phyloP scores from a whole-genome alignment of 2,888 invertebrate genomes.

The Nezara viridula region DNA sequence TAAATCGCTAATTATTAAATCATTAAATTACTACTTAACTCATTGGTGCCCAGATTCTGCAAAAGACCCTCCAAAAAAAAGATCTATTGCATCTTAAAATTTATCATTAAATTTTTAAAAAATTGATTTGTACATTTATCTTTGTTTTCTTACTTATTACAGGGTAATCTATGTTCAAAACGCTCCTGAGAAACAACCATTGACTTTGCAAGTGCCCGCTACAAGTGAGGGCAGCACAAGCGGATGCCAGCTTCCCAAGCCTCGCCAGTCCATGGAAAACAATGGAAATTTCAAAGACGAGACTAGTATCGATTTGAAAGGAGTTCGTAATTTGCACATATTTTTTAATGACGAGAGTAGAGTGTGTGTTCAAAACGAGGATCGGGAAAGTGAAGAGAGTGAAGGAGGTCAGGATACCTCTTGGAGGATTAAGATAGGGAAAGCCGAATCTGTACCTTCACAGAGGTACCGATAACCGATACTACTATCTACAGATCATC shows the following conservation, averaged over 20 bases:
- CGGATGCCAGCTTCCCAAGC: conserved; percentile 5
- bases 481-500: neutral
- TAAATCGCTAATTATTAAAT: too few species aligned
- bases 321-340: conserved; percentile 67
- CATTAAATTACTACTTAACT: too few species aligned
- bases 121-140: neutral
- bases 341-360: conserved; percentile 67
- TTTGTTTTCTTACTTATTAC: conserved; percentile 65
- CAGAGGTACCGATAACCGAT: conserved; percentile 52
- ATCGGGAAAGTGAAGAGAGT: conserved; percentile 61
- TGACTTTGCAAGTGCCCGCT: conserved; percentile 4
- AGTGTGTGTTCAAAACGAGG: conserved; percentile 66
- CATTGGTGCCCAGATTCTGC: too few species aligned
- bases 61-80: too few species aligned
- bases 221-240: conserved; percentile 52
- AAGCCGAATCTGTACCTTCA: conserved; percentile 59
- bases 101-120: too few species aligned
- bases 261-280: neutral
- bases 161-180: conserved; percentile 94
- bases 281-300: conserved; percentile 64
- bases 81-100: too few species aligned
- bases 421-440: conserved; percentile 65
- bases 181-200: conserved; percentile 80
- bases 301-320: conserved; percentile 67
- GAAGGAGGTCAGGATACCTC: conserved; percentile 64